phyloP scores from a whole-genome alignment of 2,113 vertebrate genomes.

The Coptodon rendalli region DNA sequence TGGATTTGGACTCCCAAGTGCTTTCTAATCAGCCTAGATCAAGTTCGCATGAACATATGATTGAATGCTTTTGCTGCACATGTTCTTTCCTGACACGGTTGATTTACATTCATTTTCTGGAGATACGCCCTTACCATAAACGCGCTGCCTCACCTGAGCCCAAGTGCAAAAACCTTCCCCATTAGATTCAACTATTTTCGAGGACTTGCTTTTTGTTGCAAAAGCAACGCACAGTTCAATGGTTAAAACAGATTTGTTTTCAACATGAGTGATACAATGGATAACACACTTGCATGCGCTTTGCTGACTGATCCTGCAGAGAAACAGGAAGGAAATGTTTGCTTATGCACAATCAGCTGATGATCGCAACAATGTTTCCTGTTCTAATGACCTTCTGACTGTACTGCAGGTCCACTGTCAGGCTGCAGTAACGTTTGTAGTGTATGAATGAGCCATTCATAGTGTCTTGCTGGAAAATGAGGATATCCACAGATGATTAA shows the following conservation, averaged over 20 bases:
- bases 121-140: background rate
- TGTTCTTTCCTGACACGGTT: background rate
- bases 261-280: background rate
- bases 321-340: constrained; percentile 59
- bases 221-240: background rate
- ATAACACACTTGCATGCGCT: background rate
- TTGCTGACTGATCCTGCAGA: constrained; percentile 6
- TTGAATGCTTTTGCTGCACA: background rate
- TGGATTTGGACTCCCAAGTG: background rate
- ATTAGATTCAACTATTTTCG: background rate
- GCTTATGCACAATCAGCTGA: constrained; percentile 61
- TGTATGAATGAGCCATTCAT: constrained; percentile 22
- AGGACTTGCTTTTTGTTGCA: background rate
- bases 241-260: background rate
- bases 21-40: background rate
- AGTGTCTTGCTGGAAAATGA: background rate
- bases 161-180: background rate
- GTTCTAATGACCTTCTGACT: constrained; percentile 12
- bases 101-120: background rate
- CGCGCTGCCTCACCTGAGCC: background rate
- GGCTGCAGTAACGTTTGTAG: background rate
- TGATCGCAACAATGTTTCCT: constrained; percentile 50
- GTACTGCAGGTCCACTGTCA: background rate
- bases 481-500: background rate
- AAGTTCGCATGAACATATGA: background rate